phyloP scores from a whole-genome alignment of 2,113 vertebrate species.

The Gnathonemus longibarbis region DNA sequence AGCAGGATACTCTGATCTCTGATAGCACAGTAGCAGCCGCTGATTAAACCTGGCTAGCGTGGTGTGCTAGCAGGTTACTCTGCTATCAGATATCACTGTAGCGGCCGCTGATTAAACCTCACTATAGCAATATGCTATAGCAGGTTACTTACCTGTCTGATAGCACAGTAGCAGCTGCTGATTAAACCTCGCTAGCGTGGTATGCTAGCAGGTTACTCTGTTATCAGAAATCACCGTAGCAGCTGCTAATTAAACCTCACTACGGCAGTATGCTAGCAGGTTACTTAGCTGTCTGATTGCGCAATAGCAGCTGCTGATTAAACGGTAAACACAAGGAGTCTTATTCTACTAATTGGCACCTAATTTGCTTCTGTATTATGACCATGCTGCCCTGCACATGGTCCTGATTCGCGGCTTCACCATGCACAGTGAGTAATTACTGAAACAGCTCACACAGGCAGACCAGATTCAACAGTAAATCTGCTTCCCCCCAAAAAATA shows the following conservation, averaged over 20 bases:
- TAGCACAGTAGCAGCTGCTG: neutral
- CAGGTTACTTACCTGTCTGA: neutral
- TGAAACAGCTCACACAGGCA: slow-evolving; percentile 18
- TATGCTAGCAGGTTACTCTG: neutral
- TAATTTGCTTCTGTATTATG: slow-evolving; percentile 32
- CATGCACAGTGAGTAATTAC: slow-evolving; percentile 18
- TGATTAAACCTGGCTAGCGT: neutral
- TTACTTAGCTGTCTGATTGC: neutral
- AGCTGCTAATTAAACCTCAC: neutral
- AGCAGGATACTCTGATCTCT: neutral
- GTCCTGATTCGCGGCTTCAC: slow-evolving; percentile 29
- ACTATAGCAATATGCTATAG: neutral
- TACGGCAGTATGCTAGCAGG: neutral
- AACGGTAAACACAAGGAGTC: slow-evolving; percentile 14
- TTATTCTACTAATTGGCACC: slow-evolving; percentile 33
- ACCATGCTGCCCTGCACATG: slow-evolving; percentile 28
- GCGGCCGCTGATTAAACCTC: neutral
- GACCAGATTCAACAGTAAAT: slow-evolving; percentile 9
- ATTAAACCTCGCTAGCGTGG: neutral
- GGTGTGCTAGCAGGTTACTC: neutral
- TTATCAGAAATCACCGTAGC: neutral
- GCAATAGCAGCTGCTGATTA: neutral
- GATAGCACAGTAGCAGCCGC: slow-evolving; percentile 2
- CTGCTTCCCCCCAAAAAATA: slow-evolving; percentile 4
- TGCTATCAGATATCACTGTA: neutral